These are phyloP conservation scores for Coregonus sp. DNA, from an alignment of 2,797 vertebrate genomes.

Conservation along the genomic window DNA sequence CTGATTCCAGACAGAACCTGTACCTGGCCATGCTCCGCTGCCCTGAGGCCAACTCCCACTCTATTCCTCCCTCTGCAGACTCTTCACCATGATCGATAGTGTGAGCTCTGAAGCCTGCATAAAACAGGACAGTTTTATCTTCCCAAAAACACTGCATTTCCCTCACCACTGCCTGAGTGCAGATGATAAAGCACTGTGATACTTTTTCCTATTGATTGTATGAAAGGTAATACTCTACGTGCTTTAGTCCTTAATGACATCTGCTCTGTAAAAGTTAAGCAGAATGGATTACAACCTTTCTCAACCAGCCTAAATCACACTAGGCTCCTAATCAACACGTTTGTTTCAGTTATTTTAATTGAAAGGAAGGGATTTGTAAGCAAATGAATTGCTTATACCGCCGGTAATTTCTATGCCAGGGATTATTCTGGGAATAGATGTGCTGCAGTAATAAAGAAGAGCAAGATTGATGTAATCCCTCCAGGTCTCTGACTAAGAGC, in stretches of 20 bases:
- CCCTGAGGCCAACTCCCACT: conserved; percentile 58
- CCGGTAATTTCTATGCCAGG: not conserved
- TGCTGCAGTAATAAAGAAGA: not conserved
- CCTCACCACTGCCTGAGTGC: conserved; percentile 5
- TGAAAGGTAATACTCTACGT: conserved; percentile 1
- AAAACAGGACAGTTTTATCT: conserved; percentile 32
- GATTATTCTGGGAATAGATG: not conserved
- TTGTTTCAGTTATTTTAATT: conserved; percentile 3
- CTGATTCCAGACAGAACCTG: conserved; percentile 17
- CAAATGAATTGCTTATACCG: not conserved
- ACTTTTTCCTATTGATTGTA: conserved; percentile 3
- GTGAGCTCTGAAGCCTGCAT: conserved; percentile 42
- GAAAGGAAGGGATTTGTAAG: not conserved
- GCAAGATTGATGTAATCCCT: not conserved
- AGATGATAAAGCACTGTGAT: not conserved
- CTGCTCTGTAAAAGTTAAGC: not conserved
- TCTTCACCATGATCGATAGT: conserved; percentile 55
- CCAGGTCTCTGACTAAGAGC: not conserved
- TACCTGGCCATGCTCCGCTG: conserved; percentile 25
- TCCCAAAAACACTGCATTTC: conserved; percentile 27
- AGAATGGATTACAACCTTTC: not conserved
- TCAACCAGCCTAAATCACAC: not conserved
- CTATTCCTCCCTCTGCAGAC: conserved; percentile 34
- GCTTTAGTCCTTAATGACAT: not conserved
- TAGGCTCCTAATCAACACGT: not conserved